A percentile compares a stretch with the other conserved stretches of the same genome.
Conservation (phyloP, 2,888 invertebrate species). For the Clitarchus hookeri region DNA sequence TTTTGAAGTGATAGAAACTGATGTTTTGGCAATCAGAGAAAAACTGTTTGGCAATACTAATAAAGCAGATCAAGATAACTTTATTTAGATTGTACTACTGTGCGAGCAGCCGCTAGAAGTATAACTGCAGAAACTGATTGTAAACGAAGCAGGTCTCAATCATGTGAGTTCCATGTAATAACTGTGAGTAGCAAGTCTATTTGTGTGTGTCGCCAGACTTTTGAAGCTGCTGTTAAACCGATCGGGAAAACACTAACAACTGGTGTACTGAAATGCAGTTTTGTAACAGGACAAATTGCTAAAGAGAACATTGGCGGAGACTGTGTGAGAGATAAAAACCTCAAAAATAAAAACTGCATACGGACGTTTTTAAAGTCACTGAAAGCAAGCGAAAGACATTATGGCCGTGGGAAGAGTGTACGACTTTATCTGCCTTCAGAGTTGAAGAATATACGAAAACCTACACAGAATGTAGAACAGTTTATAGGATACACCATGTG, state of each 20-base stretch:
- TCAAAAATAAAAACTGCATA: background rate
- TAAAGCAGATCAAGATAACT: background rate
- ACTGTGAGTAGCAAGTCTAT: background rate
- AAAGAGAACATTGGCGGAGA: background rate
- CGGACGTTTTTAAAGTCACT: background rate
- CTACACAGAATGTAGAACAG: background rate
- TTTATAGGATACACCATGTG: background rate
- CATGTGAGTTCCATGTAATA: background rate
- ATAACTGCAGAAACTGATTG: background rate
- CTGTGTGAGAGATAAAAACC: background rate
- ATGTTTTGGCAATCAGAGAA: background rate
- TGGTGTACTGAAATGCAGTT: background rate
- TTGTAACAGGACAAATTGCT: background rate
- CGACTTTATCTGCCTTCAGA: background rate
- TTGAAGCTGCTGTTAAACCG: background rate
- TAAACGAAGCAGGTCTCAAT: background rate
- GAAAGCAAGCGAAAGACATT: background rate
- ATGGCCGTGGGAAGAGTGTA: background rate
- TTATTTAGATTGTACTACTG: background rate
- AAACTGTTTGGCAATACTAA: background rate
- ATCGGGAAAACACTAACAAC: background rate
- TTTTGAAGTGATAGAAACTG: background rate
- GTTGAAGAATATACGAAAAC: background rate
- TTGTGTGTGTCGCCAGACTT: constrained; percentile 18
- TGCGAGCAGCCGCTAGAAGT: background rate